Evolutionary conservation across 2,797 vertebrate species (phyloP), one percentile per base, ranked within the genome.

Genomic region (Malacoctenus gilli): DNA sequence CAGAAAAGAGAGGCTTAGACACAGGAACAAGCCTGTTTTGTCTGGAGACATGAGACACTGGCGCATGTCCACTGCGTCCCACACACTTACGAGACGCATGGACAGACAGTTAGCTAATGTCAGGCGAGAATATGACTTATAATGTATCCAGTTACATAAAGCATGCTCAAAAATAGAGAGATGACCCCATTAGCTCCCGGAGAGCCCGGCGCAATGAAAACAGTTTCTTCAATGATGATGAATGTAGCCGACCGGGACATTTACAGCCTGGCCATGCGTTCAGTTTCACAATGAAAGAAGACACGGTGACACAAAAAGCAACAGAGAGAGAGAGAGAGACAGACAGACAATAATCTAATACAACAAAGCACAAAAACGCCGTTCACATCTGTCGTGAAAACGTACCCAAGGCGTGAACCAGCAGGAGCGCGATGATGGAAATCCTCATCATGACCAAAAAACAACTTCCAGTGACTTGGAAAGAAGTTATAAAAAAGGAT

Each of bases 101-200:
- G 72, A 80, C 85, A 90, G 88, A 90, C 89, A 66, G 84, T 89
- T 83, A 89, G 85, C 83, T 89, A 90, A 92, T 88, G 89, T 85
- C 77, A 86, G 77, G 81, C 88, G 91, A 91, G 87, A 87, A 90
- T 91, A 90, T 83, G 75, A 70, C 89, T 91, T 91, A 89, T 90
- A 92, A 86, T 82, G 84, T 81, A 89, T 91, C 89, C 80, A 56
- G 82, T 92, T 90, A 88, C 90, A 90, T 89, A 92, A 91, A 91
- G 89, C 90, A 82, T 85, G 89, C 74, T 90, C 85, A 84, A 74
- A 91, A 92, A 91, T 88, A 89, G 86, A 77, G 58, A 72, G 84
- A 84, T 84, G 88, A 81, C 84, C 85, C 79, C 77, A 46, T 79
- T 83, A 73, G 80, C 61, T 82, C 72, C 57, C 12, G 66, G 73